Evolutionary conservation across 2,113 vertebrate species (phyloP).

Genomic region (Colaptes auratus): DNA sequence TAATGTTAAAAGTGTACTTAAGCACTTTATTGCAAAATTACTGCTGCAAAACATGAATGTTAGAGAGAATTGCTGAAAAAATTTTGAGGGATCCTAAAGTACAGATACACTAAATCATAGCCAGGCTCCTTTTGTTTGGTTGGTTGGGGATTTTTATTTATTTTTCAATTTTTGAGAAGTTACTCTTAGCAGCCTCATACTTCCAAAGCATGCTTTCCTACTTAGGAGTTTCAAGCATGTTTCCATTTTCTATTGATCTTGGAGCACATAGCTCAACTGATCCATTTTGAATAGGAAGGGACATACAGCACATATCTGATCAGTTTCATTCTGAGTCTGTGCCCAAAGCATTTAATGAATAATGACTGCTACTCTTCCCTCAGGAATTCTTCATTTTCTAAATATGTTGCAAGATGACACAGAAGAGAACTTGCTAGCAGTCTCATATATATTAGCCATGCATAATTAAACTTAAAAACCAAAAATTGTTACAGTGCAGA

Average conservation of each 20-base stretch:
- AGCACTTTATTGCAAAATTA: background rate
- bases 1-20: background rate
- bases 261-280: background rate
- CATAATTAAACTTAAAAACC: background rate
- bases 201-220: background rate
- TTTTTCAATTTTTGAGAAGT: background rate
- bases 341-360: background rate
- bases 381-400: background rate
- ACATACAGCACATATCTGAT: background rate
- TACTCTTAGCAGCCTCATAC: rapidly evolving
- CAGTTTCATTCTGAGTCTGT: background rate
- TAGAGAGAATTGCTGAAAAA: background rate
- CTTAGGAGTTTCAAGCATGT: background rate
- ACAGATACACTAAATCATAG: background rate
- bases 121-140: background rate
- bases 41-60: background rate
- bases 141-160: too few relatives aligned
- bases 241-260: background rate
- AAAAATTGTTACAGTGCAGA: background rate
- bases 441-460: background rate
- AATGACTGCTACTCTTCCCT: background rate
- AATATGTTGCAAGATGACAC: background rate
- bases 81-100: background rate
- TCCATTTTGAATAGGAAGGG: background rate
- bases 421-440: background rate